Evolutionary conservation across 1,140 invertebrate genomes (phyloP).

Genomic region (Telenomus remus): DNA sequence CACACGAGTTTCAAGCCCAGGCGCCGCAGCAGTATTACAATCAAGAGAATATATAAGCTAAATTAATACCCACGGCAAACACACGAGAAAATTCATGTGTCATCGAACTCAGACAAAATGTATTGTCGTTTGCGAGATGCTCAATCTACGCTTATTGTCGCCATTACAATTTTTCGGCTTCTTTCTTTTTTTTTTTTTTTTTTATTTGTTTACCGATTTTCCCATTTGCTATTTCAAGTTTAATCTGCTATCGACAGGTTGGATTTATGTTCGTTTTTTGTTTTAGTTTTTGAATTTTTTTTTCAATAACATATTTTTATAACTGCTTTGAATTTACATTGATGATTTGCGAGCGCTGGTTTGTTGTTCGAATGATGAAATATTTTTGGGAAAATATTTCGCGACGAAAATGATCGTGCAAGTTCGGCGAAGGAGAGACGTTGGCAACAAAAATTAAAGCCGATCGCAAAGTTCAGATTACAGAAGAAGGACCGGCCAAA

Average conservation of each 20-base stretch:
- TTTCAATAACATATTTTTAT: too few species aligned
- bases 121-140: constrained; percentile 32
- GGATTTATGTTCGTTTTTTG: background rate
- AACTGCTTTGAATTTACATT: too few species aligned
- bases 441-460: constrained; percentile 38
- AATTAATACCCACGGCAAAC: constrained; percentile 45
- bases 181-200: constrained; percentile 3
- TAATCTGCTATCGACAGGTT: background rate
- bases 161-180: constrained; percentile 22
- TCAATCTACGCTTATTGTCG: constrained; percentile 11
- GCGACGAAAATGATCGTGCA: constrained; percentile 31
- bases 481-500: constrained; percentile 48
- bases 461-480: constrained; percentile 47
- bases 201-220: background rate
- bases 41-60: constrained; percentile 47
- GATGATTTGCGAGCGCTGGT: too few species aligned
- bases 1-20: constrained; percentile 14
- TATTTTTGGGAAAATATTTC: constrained; percentile 12
- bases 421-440: constrained; percentile 7
- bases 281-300: background rate
- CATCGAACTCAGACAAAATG: constrained; percentile 46
- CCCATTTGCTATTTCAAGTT: background rate
- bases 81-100: constrained; percentile 45
- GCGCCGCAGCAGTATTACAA: constrained; percentile 36
- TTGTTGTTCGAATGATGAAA: too few species aligned